Conservation (phyloP, 1,140 invertebrate species). For the Lordiphosa stackelbergi region DNA sequence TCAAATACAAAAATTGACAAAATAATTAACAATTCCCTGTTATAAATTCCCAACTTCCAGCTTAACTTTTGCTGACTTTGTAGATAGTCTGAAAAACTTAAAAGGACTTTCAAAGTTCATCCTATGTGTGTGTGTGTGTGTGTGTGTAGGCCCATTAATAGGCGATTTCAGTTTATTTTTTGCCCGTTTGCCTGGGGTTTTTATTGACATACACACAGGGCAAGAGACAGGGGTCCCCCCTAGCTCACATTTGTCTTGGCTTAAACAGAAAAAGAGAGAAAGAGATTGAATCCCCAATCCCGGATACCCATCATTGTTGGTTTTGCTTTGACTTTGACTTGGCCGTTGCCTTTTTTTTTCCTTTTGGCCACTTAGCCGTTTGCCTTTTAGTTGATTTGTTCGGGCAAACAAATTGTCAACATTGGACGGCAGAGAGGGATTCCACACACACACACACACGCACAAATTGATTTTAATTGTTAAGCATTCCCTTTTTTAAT, state of each 20-base stretch:
- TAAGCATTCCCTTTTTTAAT: constrained; percentile 73
- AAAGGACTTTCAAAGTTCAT: constrained; percentile 12
- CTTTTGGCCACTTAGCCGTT: constrained; percentile 45
- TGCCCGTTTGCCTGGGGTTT: constrained; percentile 53
- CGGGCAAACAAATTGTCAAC: constrained; percentile 71
- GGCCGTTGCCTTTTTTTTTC: constrained; percentile 15
- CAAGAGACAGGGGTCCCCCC: background rate
- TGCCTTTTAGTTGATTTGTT: constrained; percentile 68
- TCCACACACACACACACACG: constrained; percentile 21
- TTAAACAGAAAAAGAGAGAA: constrained; percentile 25
- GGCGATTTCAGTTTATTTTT: constrained; percentile 72
- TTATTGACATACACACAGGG: constrained; percentile 47
- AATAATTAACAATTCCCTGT: no score
- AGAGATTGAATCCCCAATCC: constrained; percentile 37
- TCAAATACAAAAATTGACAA: no score
- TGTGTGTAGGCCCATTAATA: constrained; percentile 50
- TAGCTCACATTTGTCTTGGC: constrained; percentile 18
- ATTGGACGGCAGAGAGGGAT: constrained; percentile 23
- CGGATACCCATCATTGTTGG: constrained; percentile 33
- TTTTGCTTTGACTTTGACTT: constrained; percentile 39
- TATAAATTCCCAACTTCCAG: constrained; percentile 4
- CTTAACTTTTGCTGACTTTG: constrained; percentile 67
- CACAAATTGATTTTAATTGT: constrained; percentile 75
- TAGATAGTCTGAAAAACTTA: constrained; percentile 30
- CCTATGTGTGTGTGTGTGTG: constrained; percentile 4